phyloP scores from a whole-genome alignment of 1,140 invertebrate genomes.

The Conus ventricosus region DNA sequence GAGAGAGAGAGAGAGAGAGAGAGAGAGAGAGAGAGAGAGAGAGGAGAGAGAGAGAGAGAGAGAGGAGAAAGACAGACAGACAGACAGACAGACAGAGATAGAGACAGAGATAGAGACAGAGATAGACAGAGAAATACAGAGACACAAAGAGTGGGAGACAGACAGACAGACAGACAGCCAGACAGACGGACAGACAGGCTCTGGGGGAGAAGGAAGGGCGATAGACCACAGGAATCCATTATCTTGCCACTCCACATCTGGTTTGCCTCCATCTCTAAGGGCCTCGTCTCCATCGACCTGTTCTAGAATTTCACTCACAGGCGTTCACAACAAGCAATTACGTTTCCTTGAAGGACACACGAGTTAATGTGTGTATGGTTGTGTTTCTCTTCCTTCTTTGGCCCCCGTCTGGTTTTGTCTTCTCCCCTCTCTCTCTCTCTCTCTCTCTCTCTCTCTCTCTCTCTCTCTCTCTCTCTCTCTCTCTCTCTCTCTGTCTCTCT shows the following conservation, averaged over 20 bases:
- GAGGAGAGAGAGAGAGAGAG: background rate
- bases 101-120: background rate
- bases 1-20: background rate
- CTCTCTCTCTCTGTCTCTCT: background rate
- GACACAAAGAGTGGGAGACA: background rate
- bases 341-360: too few species aligned
- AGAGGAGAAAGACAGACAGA: background rate
- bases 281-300: too few species aligned
- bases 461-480: conserved; percentile 10
- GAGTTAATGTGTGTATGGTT: too few species aligned
- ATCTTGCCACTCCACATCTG: too few species aligned
- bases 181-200: too few species aligned
- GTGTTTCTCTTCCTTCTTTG: too few species aligned
- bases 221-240: too few species aligned
- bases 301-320: too few species aligned
- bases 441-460: conserved; percentile 20
- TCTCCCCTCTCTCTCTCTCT: conserved; percentile 1
- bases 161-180: background rate
- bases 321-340: too few species aligned
- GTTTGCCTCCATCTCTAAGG: too few species aligned
- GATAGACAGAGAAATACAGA: background rate
- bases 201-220: too few species aligned
- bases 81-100: background rate
- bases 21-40: background rate
- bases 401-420: too few species aligned